Base-by-base conservation (phyloP, 2,113 vertebrate species). In the Larimichthys polyactis region DNA sequence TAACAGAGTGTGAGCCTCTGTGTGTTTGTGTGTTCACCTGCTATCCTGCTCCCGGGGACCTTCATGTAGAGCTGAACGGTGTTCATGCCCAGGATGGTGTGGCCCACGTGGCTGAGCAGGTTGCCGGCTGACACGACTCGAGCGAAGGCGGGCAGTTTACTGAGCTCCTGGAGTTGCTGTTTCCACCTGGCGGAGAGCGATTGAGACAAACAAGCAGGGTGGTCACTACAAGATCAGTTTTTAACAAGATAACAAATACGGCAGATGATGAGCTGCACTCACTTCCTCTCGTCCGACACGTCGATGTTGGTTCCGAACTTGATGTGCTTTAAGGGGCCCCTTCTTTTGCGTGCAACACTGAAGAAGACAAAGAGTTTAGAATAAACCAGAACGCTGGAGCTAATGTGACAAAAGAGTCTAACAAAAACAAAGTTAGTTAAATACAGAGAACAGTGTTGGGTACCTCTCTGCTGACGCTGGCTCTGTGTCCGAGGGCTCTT, bases 241-340 rank as follows among this genome's bases (percentile, higher is more conserved):
- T 19, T 0, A 0, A 12, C 0, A 12, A 43, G 44, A 11, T 11
- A 24, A 6, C 36, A 40, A 40, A 40, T 40, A 8, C 0, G 51
- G 17, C 7, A 40, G 20, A 5, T 57, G 32, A 49, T 27, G 24
- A 40, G 36, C 36, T 8, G 12, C 14, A 96, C 97, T 97, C 95
- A 99, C 98, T 99, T 99, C 94, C 96, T 97, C 85, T 99, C 98
- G 82, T 99, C 98, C 20, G 98, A 99, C 87, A 99, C 95, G 84
- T 99, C 97, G 85, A 99, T 97, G 93, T 99, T 99, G 89, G 98
- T 99, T 95, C 98, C 98, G 91, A 99, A 99, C 89, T 99, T 99
- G 92, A 99, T 99, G 94, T 97, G 97, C 96, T 99, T 99, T 91
- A 99, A 96, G 79, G 98, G 97, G 90, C 98, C 98, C 95, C 95